phyloP scores from a whole-genome alignment of 1,140 invertebrate species.

The Pseudomyrmex flavicornis region DNA sequence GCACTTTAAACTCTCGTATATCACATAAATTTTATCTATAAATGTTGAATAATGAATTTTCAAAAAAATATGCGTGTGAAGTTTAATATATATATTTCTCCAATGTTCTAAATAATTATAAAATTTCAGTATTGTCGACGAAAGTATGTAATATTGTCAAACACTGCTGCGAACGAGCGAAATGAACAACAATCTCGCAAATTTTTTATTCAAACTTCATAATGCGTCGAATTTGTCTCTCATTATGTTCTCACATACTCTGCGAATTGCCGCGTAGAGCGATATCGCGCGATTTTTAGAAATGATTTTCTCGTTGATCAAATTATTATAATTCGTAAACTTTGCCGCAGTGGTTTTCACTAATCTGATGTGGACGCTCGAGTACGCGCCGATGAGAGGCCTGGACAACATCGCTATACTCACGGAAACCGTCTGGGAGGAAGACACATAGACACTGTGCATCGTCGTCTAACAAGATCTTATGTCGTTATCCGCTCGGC shows the following conservation, averaged over 20 bases:
- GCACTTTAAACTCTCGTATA: slow-evolving; percentile 2
- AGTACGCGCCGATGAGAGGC: slow-evolving; percentile 89
- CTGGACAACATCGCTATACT: slow-evolving; percentile 91
- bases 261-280: not conserved
- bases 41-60: slow-evolving; percentile 35
- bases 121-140: slow-evolving; percentile 44
- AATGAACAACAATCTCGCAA: slow-evolving; percentile 17
- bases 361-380: slow-evolving; percentile 91
- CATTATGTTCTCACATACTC: not conserved
- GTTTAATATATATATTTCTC: slow-evolving; percentile 24
- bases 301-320: not conserved
- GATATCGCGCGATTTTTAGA: too few species aligned
- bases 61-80: not conserved
- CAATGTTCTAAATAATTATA: slow-evolving; percentile 28
- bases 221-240: not conserved
- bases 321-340: slow-evolving; percentile 5
- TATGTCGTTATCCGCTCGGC: not conserved
- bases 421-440: slow-evolving; percentile 91
- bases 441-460: slow-evolving; percentile 75
- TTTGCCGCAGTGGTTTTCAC: slow-evolving; percentile 87
- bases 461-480: not conserved
- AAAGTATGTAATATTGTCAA: slow-evolving; percentile 36
- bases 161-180: not conserved
- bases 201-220: not conserved
- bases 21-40: slow-evolving; percentile 40